Evolutionary conservation across 2,797 vertebrate species (phyloP), one percentile per base, ranked within the genome.

Genomic region (Decapterus maruadsi): DNA sequence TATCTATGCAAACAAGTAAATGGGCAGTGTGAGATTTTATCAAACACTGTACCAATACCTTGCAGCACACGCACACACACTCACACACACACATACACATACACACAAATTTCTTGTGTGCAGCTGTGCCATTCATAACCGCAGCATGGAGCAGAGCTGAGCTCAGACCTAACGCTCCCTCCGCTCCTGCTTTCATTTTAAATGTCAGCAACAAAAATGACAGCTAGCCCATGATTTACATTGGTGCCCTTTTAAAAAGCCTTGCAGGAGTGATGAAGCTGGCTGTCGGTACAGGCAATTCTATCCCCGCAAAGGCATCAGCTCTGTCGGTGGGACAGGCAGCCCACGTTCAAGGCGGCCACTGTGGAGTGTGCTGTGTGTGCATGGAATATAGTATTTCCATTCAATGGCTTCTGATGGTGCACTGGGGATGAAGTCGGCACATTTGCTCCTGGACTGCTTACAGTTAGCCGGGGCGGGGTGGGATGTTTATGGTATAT

Each of bases 191-290:
- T 80, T 84, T 77, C 43, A 82, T 85, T 90, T 56, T 84, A 91
- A 93, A 91, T 91, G 91, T 90, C 92, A 88, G 87, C 83, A 83
- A 75, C 84, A 84, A 84, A 88, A 88, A 79, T 82, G 83, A 91
- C 88, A 82, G 78, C 68, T 38, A 10, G 58, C 34, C 66, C 61
- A 78, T 91, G 89, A 92, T 92, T 89, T 93, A 92, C 79, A 81
- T 87, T 17, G 45, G 22, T 90, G 91, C 84, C 88, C 93, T 95
- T 94, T 93, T 85, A 81, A 87, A 89, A 89, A 84, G 76, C 69
- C 53, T 78, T 63, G 78, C 88, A 77, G 64, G 76, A 89, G 80
- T 77, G 78, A 89, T 90, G 87, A 84, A 88, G 84, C 75, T 57
- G 60, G 43, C 83, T 87, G 85, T 90, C 82, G 68, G 68, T 71